Conservation (phyloP, 2,888 invertebrate genomes). For the Minunthozetes semirufus region DNA sequence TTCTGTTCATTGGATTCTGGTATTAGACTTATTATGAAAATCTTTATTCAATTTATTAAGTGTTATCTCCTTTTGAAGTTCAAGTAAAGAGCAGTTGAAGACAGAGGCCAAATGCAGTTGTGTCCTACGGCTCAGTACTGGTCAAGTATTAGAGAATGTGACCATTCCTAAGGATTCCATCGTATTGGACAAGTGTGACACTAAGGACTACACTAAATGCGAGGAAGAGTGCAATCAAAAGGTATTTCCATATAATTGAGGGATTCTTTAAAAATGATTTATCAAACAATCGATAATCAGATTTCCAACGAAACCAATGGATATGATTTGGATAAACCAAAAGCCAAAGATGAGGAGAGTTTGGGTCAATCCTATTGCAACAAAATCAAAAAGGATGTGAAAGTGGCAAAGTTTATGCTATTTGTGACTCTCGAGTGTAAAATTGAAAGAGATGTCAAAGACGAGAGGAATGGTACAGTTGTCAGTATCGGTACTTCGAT, state of each 20-base stretch:
- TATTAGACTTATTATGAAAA: background rate
- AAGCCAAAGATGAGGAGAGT: background rate
- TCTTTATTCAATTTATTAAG: background rate
- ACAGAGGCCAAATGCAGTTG: background rate
- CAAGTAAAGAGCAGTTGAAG: background rate
- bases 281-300: background rate
- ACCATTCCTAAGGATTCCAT: background rate
- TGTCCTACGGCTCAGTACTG: background rate
- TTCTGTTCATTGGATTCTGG: background rate
- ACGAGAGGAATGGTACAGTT: background rate
- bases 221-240: background rate
- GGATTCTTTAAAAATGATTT: background rate
- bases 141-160: background rate
- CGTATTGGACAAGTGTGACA: background rate
- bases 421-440: background rate
- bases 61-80: background rate
- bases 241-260: background rate
- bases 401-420: background rate
- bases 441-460: background rate
- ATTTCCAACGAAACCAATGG: conserved; percentile 9
- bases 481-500: background rate
- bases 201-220: background rate
- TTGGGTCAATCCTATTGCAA: conserved; percentile 9
- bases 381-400: background rate
- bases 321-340: conserved; percentile 10